These are phyloP conservation scores for Leptopilina syphax DNA, from an alignment of 2,888 invertebrate genomes.

Conservation along the genomic window DNA sequence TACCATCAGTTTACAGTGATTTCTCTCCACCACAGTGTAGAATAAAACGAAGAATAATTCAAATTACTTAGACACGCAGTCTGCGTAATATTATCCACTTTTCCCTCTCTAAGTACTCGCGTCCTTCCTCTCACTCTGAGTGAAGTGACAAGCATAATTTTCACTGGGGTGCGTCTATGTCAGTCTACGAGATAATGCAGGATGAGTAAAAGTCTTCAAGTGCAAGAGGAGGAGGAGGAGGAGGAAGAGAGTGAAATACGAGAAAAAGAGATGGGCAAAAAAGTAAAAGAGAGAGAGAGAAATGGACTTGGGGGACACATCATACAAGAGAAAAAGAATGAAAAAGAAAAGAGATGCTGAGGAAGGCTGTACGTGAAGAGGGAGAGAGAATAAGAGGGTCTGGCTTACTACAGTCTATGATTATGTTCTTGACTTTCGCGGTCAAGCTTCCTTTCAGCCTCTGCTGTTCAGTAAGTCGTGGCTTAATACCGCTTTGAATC, in stretches of 20 bases:
- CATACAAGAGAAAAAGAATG: slow-evolving; percentile 9
- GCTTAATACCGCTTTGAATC: slow-evolving; percentile 52
- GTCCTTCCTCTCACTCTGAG: background rate
- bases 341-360: slow-evolving; percentile 10
- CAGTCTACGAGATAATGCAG: slow-evolving; percentile 14
- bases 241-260: background rate
- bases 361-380: slow-evolving; percentile 17
- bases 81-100: slow-evolving; percentile 24
- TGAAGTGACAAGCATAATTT: slow-evolving; percentile 28
- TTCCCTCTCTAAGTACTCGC: slow-evolving; percentile 23
- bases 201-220: slow-evolving; percentile 14
- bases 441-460: slow-evolving; percentile 62
- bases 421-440: slow-evolving; percentile 72
- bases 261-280: background rate
- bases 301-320: slow-evolving; percentile 1
- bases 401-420: slow-evolving; percentile 65
- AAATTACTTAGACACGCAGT: slow-evolving; percentile 25
- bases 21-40: no score
- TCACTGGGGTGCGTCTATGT: slow-evolving; percentile 20
- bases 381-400: slow-evolving; percentile 35
- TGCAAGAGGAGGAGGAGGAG: background rate
- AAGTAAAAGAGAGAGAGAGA: slow-evolving; percentile 25
- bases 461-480: slow-evolving; percentile 38
- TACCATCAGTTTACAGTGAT: no score
- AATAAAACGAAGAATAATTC: slow-evolving; percentile 11